phyloP scores from a whole-genome alignment of 2,797 vertebrate species.

The Periophthalmus magnuspinnatus region DNA sequence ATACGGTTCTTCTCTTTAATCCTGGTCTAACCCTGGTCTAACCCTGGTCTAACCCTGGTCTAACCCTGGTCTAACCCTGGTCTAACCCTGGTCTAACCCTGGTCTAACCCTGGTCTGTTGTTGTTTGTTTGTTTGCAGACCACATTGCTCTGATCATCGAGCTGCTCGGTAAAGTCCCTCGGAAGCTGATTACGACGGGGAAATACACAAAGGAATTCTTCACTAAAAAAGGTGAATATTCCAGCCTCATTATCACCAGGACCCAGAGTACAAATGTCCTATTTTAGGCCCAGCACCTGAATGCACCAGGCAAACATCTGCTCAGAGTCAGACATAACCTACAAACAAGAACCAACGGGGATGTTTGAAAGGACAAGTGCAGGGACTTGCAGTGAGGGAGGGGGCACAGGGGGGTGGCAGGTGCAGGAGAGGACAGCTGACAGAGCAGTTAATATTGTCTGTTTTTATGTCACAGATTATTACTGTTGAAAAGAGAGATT shows the following conservation, averaged over 20 bases:
- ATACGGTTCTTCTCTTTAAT: too few relatives aligned
- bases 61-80: too few relatives aligned
- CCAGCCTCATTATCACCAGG: constrained; percentile 15
- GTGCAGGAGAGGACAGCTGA: background rate
- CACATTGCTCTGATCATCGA: constrained; percentile 98
- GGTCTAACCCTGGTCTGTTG: background rate
- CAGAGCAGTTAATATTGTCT: too few relatives aligned
- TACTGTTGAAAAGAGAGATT: too few relatives aligned
- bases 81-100: background rate
- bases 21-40: too few relatives aligned
- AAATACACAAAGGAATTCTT: constrained; percentile 99
- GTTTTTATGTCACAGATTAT: too few relatives aligned
- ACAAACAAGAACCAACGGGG: constrained; percentile 18
- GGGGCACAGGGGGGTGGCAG: too few relatives aligned
- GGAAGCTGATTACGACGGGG: constrained; percentile 91
- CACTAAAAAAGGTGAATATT: constrained; percentile 92
- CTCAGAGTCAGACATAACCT: constrained; percentile 20
- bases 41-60: too few relatives aligned
- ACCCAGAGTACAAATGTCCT: constrained; percentile 20
- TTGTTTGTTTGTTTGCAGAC: constrained; percentile 72
- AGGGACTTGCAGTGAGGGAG: too few relatives aligned
- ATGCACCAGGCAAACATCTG: constrained; percentile 45
- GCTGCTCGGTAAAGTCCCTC: constrained; percentile 94
- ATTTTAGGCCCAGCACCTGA: constrained; percentile 23
- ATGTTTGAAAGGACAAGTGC: constrained; percentile 10